These are phyloP conservation scores for Rhizoglyphus robini DNA, from an alignment of 1,140 invertebrate genomes.

Conservation along the genomic window DNA sequence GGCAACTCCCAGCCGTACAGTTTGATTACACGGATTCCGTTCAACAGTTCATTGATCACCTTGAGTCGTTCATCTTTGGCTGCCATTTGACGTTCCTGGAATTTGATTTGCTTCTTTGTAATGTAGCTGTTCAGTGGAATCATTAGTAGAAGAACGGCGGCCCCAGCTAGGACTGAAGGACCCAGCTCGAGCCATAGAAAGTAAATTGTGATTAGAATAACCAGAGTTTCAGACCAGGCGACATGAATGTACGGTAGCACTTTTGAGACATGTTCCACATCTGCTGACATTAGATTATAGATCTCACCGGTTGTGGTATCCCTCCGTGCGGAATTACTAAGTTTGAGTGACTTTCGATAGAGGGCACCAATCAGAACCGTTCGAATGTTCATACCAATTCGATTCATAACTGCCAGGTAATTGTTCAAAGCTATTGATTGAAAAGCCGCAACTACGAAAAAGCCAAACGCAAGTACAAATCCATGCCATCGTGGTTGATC, in stretches of 20 bases:
- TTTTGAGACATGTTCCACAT: not conserved
- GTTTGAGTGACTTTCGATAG: not conserved
- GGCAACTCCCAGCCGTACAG: conserved; percentile 26
- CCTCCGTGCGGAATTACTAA: not conserved
- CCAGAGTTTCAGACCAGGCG: conserved; percentile 27
- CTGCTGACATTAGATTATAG: conserved; percentile 25
- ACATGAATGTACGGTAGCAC: conserved; percentile 20
- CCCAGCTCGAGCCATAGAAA: conserved; percentile 33
- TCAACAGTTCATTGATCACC: too few relatives aligned
- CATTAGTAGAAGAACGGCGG: conserved; percentile 43
- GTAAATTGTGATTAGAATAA: conserved; percentile 30
- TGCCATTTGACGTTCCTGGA: conserved; percentile 35
- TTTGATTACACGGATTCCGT: too few relatives aligned
- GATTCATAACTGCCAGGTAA: not conserved
- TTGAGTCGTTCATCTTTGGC: conserved; percentile 37
- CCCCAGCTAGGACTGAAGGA: conserved; percentile 30
- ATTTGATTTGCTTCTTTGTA: conserved; percentile 53
- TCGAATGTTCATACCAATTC: not conserved
- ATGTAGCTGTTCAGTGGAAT: conserved; percentile 79
- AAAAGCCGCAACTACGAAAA: not conserved
- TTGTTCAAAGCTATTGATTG: not conserved
- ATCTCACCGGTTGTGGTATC: conserved; percentile 19
- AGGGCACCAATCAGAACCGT: not conserved
- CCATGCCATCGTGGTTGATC: conserved; percentile 4
- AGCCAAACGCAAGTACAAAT: not conserved